These are phyloP conservation scores for Schizopygopsis pylzovi DNA, from an alignment of 2,797 vertebrate species.

Conservation along the genomic window DNA sequence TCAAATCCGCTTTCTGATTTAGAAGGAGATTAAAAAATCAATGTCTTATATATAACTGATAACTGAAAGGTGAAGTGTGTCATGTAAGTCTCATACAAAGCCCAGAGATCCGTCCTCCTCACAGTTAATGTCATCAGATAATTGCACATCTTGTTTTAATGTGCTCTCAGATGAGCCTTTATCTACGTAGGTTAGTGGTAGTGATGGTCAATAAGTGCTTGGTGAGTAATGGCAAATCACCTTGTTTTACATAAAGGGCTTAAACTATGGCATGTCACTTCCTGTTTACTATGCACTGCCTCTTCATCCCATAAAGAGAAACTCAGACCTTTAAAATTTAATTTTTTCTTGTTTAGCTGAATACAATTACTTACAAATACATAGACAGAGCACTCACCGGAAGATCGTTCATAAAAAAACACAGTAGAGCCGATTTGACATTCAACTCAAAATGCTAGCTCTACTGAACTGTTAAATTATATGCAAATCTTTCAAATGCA, in stretches of 20 bases:
- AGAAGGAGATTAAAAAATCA: not conserved
- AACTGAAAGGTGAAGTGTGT: conserved; percentile 53
- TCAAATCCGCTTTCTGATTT: not conserved
- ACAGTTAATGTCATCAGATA: conserved; percentile 52
- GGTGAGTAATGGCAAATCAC: not conserved
- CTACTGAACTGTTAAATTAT: not conserved
- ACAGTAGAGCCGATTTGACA: not conserved
- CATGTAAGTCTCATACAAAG: not conserved
- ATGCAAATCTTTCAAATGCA: not conserved
- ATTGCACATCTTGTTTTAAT: conserved; percentile 54
- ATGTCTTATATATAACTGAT: not conserved
- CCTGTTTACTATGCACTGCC: not conserved
- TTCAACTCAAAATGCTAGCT: conserved; percentile 11
- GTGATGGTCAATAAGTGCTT: not conserved
- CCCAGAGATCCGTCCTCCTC: conserved; percentile 48
- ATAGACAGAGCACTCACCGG: not conserved
- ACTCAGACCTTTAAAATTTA: not conserved
- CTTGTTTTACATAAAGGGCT: conserved; percentile 21
- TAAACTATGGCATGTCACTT: not conserved
- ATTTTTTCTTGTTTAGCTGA: not conserved
- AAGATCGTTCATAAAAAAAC: not conserved
- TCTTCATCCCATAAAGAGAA: not conserved
- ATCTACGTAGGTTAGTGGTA: not conserved
- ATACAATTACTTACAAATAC: not conserved
- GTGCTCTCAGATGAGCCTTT: conserved; percentile 24